These are phyloP conservation scores for Toxonevra muliebris DNA, from an alignment of 2,888 invertebrate genomes.

Conservation along the genomic window DNA sequence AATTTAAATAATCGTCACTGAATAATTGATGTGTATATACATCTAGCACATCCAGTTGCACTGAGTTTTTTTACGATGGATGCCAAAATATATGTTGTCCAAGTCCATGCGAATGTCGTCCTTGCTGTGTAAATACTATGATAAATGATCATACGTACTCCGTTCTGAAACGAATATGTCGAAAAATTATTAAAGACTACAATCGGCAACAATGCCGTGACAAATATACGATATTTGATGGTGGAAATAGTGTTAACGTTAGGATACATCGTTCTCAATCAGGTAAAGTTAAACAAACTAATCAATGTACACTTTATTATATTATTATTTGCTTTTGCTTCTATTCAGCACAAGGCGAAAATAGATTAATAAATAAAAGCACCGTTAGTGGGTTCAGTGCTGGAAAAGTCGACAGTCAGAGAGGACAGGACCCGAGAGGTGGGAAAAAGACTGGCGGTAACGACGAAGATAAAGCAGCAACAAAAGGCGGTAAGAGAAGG, in stretches of 20 bases:
- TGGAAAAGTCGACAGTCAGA: background rate
- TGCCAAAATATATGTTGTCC: slow-evolving; percentile 39
- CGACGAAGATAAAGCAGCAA: background rate
- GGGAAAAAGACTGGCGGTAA: background rate
- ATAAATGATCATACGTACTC: slow-evolving; percentile 51
- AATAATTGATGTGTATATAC: background rate
- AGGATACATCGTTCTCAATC: slow-evolving; percentile 36
- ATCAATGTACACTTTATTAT: too few species aligned
- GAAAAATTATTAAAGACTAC: slow-evolving; percentile 51
- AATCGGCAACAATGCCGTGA: slow-evolving; percentile 48
- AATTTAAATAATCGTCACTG: background rate
- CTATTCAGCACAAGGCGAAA: background rate
- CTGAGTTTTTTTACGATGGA: slow-evolving; percentile 43
- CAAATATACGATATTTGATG: slow-evolving; percentile 53
- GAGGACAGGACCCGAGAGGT: background rate
- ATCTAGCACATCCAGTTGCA: slow-evolving; percentile 48
- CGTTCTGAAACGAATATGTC: slow-evolving; percentile 53
- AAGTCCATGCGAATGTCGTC: slow-evolving; percentile 33
- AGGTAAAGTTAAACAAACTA: slow-evolving; percentile 15
- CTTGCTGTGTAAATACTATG: slow-evolving; percentile 41
- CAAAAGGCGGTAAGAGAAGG: slow-evolving; percentile 1
- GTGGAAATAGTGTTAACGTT: slow-evolving; percentile 51
- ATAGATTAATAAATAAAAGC: background rate
- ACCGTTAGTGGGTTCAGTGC: too few species aligned
- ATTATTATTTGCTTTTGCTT: too few species aligned